Percentiles rank a stretch among this genome's conserved stretches.
Evolutionary conservation across 2,113 vertebrate species (phyloP).

Genomic region (Campylomormyrus numenius): DNA sequence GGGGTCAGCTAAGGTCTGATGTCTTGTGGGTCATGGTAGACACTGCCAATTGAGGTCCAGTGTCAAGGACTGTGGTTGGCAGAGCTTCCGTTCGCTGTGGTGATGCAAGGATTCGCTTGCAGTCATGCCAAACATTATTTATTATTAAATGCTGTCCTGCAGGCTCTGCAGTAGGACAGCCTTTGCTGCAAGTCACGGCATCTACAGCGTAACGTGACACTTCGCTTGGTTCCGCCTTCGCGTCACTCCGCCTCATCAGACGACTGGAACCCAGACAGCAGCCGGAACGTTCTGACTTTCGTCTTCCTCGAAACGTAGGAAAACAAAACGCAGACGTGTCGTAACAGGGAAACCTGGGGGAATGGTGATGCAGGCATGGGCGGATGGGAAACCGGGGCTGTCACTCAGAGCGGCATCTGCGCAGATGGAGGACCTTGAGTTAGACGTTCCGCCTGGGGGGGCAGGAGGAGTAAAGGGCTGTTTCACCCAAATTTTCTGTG

Average conservation of each 20-base stretch:
- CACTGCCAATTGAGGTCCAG: background rate
- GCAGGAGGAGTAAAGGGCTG: background rate
- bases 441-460: background rate
- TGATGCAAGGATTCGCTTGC: background rate
- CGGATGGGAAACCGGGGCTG: background rate
- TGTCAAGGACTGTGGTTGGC: background rate
- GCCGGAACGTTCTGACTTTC: background rate
- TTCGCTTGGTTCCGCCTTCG: background rate
- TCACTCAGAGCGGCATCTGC: background rate
- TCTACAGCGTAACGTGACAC: background rate
- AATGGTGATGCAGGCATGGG: background rate
- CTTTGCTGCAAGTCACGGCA: constrained; percentile 25
- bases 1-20: background rate
- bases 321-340: background rate
- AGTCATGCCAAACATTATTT: background rate
- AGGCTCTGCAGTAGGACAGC: constrained; percentile 40
- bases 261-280: background rate
- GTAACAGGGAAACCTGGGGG: background rate
- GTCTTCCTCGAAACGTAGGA: background rate
- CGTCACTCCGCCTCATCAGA: background rate
- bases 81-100: background rate
- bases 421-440: background rate
- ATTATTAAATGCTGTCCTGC: constrained; percentile 15
- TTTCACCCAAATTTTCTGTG: constrained; percentile 32
- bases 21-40: background rate